phyloP scores from a whole-genome alignment of 2,113 vertebrate genomes.

The Penelope pileata region DNA sequence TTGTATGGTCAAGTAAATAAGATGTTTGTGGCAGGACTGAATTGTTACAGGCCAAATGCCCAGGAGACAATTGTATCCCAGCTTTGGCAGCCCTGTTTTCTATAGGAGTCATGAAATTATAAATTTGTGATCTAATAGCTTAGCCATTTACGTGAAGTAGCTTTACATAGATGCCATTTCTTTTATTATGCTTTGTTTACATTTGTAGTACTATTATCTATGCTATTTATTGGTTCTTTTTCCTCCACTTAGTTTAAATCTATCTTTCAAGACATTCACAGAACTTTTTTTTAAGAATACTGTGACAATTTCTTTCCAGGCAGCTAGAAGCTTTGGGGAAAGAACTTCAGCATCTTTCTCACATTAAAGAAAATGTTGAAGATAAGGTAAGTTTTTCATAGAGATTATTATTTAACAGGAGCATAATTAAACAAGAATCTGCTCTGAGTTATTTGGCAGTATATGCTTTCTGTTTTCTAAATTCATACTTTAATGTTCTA shows the following conservation, averaged over 20 bases:
- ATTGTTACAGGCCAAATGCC: background rate
- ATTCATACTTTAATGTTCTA: conserved; percentile 25
- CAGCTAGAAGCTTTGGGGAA: conserved; percentile 94
- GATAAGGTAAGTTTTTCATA: conserved; percentile 86
- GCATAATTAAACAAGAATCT: background rate
- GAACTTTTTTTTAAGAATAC: background rate
- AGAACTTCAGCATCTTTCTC: conserved; percentile 94
- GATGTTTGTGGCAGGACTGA: background rate
- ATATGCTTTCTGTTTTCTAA: background rate
- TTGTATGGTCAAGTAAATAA: background rate
- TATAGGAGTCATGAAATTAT: background rate
- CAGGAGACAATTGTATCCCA: background rate
- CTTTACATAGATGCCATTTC: background rate
- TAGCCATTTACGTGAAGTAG: background rate
- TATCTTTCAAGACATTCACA: background rate
- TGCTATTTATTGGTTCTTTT: background rate
- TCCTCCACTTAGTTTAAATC: background rate
- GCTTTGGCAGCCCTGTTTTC: background rate
- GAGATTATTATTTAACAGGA: background rate
- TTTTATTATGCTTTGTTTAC: background rate
- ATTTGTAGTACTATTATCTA: background rate
- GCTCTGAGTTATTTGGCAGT: background rate
- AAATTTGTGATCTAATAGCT: background rate
- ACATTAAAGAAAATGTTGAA: conserved; percentile 96
- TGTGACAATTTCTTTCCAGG: conserved; percentile 72